Percentiles rank a stretch among this genome's conserved stretches.
phyloP scores from a whole-genome alignment of 1,140 invertebrate genomes.

The Drosophila bifasciata region DNA sequence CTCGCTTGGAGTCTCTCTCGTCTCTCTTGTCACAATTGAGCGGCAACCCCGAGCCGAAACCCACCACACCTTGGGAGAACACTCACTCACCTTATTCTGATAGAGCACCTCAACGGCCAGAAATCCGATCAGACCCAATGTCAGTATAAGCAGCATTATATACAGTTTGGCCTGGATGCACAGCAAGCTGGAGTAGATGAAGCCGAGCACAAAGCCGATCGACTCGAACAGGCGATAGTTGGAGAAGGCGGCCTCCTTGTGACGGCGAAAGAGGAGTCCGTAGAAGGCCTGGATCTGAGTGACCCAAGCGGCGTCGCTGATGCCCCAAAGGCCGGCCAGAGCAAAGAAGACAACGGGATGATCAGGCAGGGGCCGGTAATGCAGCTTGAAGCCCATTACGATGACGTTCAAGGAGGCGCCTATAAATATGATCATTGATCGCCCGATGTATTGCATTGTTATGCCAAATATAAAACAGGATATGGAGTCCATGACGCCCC shows the following conservation, averaged over 20 bases:
- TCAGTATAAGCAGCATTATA: conserved; percentile 3
- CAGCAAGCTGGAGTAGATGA: conserved; percentile 6
- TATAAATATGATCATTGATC: conserved; percentile 14
- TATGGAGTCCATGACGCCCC: conserved; percentile 15
- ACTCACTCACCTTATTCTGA: conserved; percentile 24
- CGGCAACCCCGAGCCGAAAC: not conserved
- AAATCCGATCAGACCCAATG: conserved; percentile 17
- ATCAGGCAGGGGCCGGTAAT: not conserved
- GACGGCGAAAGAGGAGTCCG: conserved; percentile 17
- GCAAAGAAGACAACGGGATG: conserved; percentile 3
- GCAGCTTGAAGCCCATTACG: conserved; percentile 14
- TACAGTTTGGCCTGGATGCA: conserved; percentile 10
- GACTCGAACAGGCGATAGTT: conserved; percentile 16
- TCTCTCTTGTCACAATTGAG: not conserved
- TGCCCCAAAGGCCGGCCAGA: conserved; percentile 13
- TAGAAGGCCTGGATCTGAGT: conserved; percentile 27
- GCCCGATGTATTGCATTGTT: conserved; percentile 20
- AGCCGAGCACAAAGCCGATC: conserved; percentile 16
- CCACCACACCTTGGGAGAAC: not conserved
- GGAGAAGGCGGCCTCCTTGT: conserved; percentile 23
- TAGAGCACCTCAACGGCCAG: conserved; percentile 23
- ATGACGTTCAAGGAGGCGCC: conserved; percentile 6
- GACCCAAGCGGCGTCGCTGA: conserved; percentile 21
- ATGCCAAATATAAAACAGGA: conserved; percentile 17
- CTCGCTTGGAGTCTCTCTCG: not conserved